phyloP scores from a whole-genome alignment of 64 coral and sea anemone genomes.

The Astreopora myriophthalma region DNA sequence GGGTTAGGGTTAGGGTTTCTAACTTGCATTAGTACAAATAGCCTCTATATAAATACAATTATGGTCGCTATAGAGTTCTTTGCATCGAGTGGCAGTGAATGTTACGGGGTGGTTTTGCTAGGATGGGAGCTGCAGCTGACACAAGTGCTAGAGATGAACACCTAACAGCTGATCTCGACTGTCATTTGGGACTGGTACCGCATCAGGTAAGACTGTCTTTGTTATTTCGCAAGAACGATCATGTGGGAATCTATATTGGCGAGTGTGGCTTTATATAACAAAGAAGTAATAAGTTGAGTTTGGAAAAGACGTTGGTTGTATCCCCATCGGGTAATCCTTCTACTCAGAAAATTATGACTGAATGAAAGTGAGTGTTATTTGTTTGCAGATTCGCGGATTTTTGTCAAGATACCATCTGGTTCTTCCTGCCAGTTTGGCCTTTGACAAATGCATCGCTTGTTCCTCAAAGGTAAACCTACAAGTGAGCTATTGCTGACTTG shows the following conservation, averaged over 20 bases:
- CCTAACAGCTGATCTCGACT: slow-evolving; percentile 87
- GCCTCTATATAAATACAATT: too few species aligned
- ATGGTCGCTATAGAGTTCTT: too few species aligned
- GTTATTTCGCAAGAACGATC: too few species aligned
- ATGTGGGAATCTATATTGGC: too few species aligned
- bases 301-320: background rate
- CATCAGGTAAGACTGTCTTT: slow-evolving; percentile 74
- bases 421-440: slow-evolving; percentile 92
- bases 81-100: too few species aligned
- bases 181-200: slow-evolving; percentile 84
- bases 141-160: slow-evolving; percentile 95
- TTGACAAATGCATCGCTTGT: slow-evolving; percentile 95
- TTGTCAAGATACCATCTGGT: slow-evolving; percentile 93
- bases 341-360: too few species aligned
- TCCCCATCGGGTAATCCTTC: background rate
- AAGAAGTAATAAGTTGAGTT: too few species aligned
- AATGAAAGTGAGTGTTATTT: background rate
- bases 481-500: too few species aligned
- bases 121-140: slow-evolving; percentile 72
- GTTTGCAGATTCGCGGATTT: slow-evolving; percentile 90
- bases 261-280: too few species aligned
- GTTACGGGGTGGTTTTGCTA: too few species aligned
- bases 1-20: too few species aligned
- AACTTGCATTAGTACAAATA: too few species aligned
- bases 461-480: slow-evolving; percentile 72